Percentiles rank a stretch among this genome's conserved stretches.
Conservation (phyloP, 2,113 vertebrate genomes). For the Sula dactylatra region DNA sequence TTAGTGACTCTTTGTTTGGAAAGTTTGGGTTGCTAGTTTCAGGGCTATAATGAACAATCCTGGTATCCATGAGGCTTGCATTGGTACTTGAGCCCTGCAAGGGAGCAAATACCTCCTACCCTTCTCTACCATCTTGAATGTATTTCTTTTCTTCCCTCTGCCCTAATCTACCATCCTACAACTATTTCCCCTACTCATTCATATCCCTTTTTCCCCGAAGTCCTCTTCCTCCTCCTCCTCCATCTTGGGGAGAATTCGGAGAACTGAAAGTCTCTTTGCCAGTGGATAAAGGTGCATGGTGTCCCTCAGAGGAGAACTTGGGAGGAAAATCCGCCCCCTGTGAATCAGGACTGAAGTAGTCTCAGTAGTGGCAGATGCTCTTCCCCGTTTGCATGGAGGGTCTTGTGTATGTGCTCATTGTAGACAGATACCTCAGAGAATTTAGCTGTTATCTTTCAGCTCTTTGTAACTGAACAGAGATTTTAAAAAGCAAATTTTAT, state of each 20-base stretch:
- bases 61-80: neutral
- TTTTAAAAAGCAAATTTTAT: neutral
- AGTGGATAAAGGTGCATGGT: accelerated
- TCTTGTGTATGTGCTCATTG: neutral
- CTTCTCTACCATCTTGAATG: neutral
- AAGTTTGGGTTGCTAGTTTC: neutral
- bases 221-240: neutral
- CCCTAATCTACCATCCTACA: neutral
- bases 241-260: neutral
- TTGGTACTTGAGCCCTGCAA: neutral
- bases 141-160: neutral
- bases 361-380: neutral
- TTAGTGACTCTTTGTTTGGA: neutral
- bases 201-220: neutral
- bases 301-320: neutral
- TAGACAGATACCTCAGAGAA: neutral
- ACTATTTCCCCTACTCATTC: neutral
- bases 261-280: neutral
- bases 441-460: neutral
- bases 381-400: neutral
- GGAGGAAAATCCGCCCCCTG: neutral
- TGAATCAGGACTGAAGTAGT: neutral
- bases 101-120: neutral
- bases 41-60: neutral
- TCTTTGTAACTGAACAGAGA: neutral